Evolutionary conservation across 2,888 invertebrate genomes (phyloP), one percentile per base, ranked within the genome.

Genomic region (Zelleria hepariella): DNA sequence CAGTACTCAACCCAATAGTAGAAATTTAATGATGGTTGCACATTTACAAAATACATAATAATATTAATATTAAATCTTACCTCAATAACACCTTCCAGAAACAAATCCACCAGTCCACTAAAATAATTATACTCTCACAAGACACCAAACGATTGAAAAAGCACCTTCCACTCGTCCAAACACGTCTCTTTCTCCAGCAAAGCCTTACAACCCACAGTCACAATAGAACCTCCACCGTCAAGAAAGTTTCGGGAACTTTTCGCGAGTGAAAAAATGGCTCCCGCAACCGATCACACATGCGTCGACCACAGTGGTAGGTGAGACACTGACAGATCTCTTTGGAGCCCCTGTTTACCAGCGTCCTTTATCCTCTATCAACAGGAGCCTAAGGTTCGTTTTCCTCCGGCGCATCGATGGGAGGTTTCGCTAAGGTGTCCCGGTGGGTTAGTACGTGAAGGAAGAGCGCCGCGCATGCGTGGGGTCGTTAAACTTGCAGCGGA

Each of bases 381-480:
- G 85, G 82, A 81, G 78, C 71, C 75, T 86, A 86, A 86, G 86
- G 86, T 86, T 84, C 83, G 86, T 86, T 81, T 83, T 15, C 32
- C 32, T 15, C 25, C 25, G 53, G 23, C 23, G 86, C 75, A 82
- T 80, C 80, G 78, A 79, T 77, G 66, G 68, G 73, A 77, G 76
- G n/a, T 73, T 78, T 77, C 75, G 75, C 77, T 78, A 80, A 84
- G 85, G 81, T 78, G 74, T 77, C 76, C 74, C 77, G 77, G 74
- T 75, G 78, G 80, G 76, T 78, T 77, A 77, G 80, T 79, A 77
- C 74, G 69, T 66, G 65, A 69, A 73, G 74, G 74, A 74, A 8
- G 66, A 59, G 65, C 63, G 66, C 53, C 63, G 76, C 83, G 83
- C 83, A 79, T 80, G 84, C 84, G 83, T 72, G 66, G 73, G 82